Base-by-base conservation (phyloP, 2,888 invertebrate genomes). In the Plagiodera versicolora region DNA sequence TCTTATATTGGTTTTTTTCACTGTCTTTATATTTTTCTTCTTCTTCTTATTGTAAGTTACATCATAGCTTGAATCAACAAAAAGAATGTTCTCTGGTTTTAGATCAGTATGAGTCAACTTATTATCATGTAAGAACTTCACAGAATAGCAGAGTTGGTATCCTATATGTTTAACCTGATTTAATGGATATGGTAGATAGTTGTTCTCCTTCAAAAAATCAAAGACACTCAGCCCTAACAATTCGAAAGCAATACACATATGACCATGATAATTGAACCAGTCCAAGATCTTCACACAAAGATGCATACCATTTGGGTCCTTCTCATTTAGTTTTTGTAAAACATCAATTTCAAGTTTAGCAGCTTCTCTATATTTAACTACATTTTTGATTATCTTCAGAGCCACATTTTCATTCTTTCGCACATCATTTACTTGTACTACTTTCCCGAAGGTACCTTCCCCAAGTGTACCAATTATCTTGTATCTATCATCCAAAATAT, bases 381-480 rank as follows among this genome's bases (percentile, higher is more conserved):
- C 98, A 83, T 98, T 99, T 84, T 99, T 99, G 76, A 99, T 98
- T 72, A 99, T 96, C 84, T 99, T 99, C 81, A 99, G 84, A 77
- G 99, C 99, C 89, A 94, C 91, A 77, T 89, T 88, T 81, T 91
- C 90, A 84, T 94, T 94, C 95, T 90, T 92, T 85, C 94, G 91
- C 80, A 93, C 85, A 84, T 98, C 98, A 84, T 94, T 94, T 83
- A 97, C 97, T 87, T 98, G 94, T 80, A 98, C 97, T 80, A 99
- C 98, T 87, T 98, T 98, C 82, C 99, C 99, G 89, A 99, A 99
- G 76, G 99, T 99, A 81, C 99, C 99, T 86, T 99, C 98, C 77
- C 99, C 99, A 80, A 99, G 91, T 77, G 98, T 98, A 83, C 92
- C 90, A 86, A 95, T 87, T 84, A 99, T 93, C 88, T 96, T 95